A percentile compares a stretch with the other conserved stretches of the same genome.
phyloP scores from a whole-genome alignment of 2,113 vertebrate genomes.

The Suricata suricatta region DNA sequence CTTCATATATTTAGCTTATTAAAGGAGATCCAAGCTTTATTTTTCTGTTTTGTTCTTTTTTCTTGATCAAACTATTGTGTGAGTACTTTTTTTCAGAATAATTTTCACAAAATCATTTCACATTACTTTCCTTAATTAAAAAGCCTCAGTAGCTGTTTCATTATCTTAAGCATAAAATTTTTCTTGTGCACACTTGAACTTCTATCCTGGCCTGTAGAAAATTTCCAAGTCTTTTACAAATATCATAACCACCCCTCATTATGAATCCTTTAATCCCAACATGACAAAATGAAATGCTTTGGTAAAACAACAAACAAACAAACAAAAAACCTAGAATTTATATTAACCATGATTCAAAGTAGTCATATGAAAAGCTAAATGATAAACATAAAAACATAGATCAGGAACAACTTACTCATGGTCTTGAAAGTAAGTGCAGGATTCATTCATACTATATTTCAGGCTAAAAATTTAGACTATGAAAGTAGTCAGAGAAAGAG shows the following conservation, averaged over 20 bases:
- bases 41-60: background rate
- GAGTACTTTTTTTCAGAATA: background rate
- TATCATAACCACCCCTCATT: background rate
- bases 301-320: background rate
- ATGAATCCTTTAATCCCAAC: background rate
- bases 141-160: background rate
- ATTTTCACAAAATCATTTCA: background rate
- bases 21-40: background rate
- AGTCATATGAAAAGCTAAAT: background rate
- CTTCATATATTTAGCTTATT: background rate
- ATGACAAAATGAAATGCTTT: constrained; percentile 19
- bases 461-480: background rate
- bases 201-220: background rate
- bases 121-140: background rate
- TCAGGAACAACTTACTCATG: background rate
- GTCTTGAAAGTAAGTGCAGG: background rate
- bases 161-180: background rate
- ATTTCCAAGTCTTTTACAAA: background rate
- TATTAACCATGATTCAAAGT: background rate
- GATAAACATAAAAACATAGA: background rate
- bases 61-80: background rate
- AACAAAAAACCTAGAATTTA: background rate
- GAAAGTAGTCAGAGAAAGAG: background rate
- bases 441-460: background rate
- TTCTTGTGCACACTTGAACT: background rate